Evolutionary conservation across 2,113 vertebrate genomes (phyloP), one percentile per base, ranked within the genome.

Genomic region (Lates calcarifer): DNA sequence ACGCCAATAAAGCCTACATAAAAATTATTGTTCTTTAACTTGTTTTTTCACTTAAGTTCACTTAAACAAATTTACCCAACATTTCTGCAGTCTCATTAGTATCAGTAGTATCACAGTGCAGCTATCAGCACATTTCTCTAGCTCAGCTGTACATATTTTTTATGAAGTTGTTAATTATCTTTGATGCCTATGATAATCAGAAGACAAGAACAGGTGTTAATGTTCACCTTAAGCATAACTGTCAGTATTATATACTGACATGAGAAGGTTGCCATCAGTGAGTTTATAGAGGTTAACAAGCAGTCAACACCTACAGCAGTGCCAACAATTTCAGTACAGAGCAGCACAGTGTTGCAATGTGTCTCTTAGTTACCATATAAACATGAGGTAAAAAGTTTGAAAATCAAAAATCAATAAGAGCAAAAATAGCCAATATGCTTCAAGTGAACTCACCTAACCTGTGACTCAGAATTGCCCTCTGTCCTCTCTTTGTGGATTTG

Each of bases 371-470:
- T 49, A 37, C 35, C 9, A 47, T 1, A 24, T n/a, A 35, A 43
- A 78, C 13, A 65, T 5, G 18, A 15, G 18, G 14, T 24, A 6
- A 61, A 49, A 14, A n/a, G 15, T 2, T 39, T 10, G 9, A 39
- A 22, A 57, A 58, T 35, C 18, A 39, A 17, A 14, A 35, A 8
- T 37, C 11, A 29, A 20, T 12, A 15, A 3, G 0, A 28, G 26
- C 13, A 8, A 73, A 65, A 82, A 65, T 33, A 64, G 29, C 26
- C 2, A 14, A 13, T 24, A 3, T 10, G 14, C 7, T 57, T 33
- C 4, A n/a, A 33, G 43, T 18, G 2, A 65, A 90, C 92, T 92
- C 81, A 90, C 87, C 86, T n/a, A 51, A 69, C 41, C 57, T 81
- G 51, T 69, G 10, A 65, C 57, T 85, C 26, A 45, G 22, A 39